Base-by-base conservation (phyloP, 2,113 vertebrate genomes). In the Pituophis catenifer region DNA sequence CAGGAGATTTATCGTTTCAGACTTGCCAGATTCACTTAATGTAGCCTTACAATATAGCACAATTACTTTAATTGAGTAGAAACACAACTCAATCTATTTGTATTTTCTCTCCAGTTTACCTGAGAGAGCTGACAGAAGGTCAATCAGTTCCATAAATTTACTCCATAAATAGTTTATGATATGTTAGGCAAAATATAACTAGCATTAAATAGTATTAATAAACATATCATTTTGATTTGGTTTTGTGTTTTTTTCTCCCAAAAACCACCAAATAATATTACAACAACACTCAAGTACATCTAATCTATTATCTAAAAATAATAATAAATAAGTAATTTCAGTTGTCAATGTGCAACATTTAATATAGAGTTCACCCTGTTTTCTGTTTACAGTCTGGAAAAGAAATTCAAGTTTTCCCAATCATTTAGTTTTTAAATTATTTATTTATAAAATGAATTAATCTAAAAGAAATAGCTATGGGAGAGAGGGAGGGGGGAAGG, bases 171-270 rank as follows among this genome's bases (percentile, higher is more conserved):
- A 81, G 17, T 81, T 81, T 81, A 38, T 44, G 70, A 21, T 81
- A 81, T 21, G 33, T 19, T 81, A 81, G 3, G 33, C 23, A 81
- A 81, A 81, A 81, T 38, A 38, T 44, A 81, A 81, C 33, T 81
- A 81, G 75, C 75, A 81, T 38, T 81, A 44, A 81, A 44, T 44
- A 21, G 33, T 81, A 44, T 38, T 21, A 44, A 81, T 21, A 81
- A 81, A 81, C 3, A 19, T 81, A 81, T 33, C 13, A 33, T 81
- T 81, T 81, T 38, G 70, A 8, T 81, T 81, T 81, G n/a, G 6
- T n/a, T 75, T 75, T 33, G 5, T 17, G n/a, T 2, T 2, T 19
- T 9, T 3, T 19, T 8, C 1, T 0, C 6, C 3, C 33, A 2
- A 38, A 81, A 44, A 81, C 17, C 33, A 81, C 17, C 15, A 81